Conservation (phyloP, 2,113 vertebrate species). For the Pelecanus crispus region DNA sequence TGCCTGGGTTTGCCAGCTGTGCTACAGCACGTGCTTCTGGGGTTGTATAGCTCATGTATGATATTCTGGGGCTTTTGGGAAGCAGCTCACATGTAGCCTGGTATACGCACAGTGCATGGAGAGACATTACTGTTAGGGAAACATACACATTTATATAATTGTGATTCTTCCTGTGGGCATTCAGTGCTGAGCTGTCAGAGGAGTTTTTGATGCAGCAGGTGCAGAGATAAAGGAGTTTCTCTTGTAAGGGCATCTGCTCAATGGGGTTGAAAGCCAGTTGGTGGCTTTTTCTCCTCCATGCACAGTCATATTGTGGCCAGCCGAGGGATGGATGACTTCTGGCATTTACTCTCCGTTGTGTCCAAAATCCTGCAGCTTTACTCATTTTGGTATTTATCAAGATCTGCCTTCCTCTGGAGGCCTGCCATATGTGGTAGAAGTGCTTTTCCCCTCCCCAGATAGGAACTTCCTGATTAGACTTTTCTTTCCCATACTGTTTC, state of each 20-base stretch:
- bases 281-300: neutral
- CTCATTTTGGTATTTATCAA: neutral
- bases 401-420: neutral
- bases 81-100: neutral
- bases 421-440: neutral
- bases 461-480: neutral
- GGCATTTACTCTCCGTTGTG: accelerated
- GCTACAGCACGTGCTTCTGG: neutral
- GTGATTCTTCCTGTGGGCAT: neutral
- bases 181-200: neutral
- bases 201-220: neutral
- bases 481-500: neutral
- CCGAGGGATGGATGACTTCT: neutral
- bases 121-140: neutral
- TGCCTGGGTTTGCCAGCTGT: neutral
- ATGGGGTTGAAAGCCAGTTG: accelerated
- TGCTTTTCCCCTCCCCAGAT: neutral
- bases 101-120: neutral
- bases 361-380: neutral
- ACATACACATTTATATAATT: neutral
- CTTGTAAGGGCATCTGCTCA: neutral
- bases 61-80: neutral
- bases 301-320: neutral
- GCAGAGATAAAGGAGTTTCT: neutral
- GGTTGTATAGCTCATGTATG: neutral